Evolutionary conservation across 2,797 vertebrate species (phyloP).

Genomic region (Gymnopithys bicolor): DNA sequence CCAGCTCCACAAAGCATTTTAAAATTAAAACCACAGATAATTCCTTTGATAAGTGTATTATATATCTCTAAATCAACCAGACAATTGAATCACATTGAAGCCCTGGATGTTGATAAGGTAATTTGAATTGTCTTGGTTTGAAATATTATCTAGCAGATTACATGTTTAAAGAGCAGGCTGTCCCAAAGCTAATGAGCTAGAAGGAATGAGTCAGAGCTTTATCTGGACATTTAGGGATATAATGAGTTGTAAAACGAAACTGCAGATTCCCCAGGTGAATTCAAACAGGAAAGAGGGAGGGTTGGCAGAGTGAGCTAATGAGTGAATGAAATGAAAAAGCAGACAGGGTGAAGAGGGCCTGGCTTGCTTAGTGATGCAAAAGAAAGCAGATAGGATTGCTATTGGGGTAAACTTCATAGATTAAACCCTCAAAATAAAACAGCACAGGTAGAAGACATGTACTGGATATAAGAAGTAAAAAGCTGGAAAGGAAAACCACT

Average conservation of each 20-base stretch:
- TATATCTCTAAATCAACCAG: not conserved
- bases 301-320: not conserved
- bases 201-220: conserved; percentile 17
- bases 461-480: not conserved
- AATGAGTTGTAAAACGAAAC: not conserved
- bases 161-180: not conserved
- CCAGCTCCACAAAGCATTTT: not conserved
- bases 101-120: not conserved
- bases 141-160: conserved; percentile 19
- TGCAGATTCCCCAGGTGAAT: not conserved
- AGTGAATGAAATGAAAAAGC: not conserved
- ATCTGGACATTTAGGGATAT: not conserved
- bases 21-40: not conserved
- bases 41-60: not conserved
- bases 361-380: not conserved
- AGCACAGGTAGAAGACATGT: not conserved
- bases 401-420: not conserved
- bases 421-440: not conserved
- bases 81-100: not conserved
- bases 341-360: not conserved
- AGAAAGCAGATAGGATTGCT: not conserved
- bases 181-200: conserved; percentile 10
- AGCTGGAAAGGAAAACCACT: not conserved
- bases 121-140: not conserved
- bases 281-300: not conserved